A percentile compares a stretch with the other conserved stretches of the same genome.
phyloP scores from a whole-genome alignment of 2,113 vertebrate species.

The Mirza zaza region DNA sequence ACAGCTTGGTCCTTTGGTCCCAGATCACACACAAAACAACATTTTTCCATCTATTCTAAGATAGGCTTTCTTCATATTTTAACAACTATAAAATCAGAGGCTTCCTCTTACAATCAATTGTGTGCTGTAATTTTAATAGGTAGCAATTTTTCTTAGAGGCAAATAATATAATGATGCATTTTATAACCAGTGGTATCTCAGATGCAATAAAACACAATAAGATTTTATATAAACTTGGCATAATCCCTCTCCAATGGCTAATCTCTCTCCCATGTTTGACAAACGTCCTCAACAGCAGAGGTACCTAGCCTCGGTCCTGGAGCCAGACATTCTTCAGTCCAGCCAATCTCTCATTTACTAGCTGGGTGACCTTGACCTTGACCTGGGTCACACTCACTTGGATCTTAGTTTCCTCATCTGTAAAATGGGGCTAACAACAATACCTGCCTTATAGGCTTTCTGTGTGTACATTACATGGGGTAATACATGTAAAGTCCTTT shows the following conservation, averaged over 20 bases:
- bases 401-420: neutral
- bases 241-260: neutral
- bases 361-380: too few species aligned
- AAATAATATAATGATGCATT: neutral
- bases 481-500: neutral
- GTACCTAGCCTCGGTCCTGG: neutral
- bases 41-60: slow-evolving; percentile 28
- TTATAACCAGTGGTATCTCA: neutral
- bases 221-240: neutral
- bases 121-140: neutral
- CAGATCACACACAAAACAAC: neutral
- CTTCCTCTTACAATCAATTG: neutral
- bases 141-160: neutral
- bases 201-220: neutral
- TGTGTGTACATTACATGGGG: neutral
- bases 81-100: slow-evolving; percentile 15
- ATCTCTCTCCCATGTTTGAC: neutral
- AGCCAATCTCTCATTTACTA: neutral
- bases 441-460: neutral
- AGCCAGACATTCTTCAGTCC: neutral
- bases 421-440: neutral
- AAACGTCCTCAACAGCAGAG: neutral
- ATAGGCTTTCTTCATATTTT: neutral
- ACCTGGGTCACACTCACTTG: neutral
- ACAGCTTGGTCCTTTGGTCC: neutral